Conservation (phyloP, 2,113 vertebrate genomes). For the Lophotis ruficrista region DNA sequence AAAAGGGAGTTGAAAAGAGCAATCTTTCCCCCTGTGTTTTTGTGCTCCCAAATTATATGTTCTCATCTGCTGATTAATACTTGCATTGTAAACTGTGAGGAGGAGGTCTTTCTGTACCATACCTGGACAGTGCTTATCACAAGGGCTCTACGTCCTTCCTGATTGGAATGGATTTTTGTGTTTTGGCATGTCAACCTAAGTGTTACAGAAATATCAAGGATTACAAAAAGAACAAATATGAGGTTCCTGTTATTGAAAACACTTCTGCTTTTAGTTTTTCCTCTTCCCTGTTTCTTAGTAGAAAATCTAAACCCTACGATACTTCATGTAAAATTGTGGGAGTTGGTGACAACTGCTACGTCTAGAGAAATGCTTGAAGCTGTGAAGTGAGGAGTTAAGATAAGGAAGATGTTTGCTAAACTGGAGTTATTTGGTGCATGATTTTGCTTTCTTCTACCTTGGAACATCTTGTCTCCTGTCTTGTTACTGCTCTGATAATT, state of each 20-base stretch:
- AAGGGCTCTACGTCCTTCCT: not conserved
- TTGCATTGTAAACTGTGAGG: not conserved
- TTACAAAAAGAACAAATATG: not conserved
- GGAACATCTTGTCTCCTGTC: not conserved
- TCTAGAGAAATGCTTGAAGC: not conserved
- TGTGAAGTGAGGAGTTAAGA: not conserved
- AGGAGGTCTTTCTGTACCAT: not conserved
- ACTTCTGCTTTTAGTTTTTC: not conserved
- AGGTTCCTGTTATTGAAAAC: not conserved
- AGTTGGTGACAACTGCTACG: not conserved
- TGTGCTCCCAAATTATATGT: not conserved
- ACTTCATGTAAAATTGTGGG: not conserved
- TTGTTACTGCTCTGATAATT: not conserved
- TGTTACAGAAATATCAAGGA: not conserved
- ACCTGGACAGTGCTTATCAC: not conserved
- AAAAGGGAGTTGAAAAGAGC: not conserved
- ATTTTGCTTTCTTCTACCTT: not conserved
- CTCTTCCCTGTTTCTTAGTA: not conserved
- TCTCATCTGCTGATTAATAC: not conserved
- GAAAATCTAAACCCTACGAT: not conserved
- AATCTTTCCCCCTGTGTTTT: not conserved
- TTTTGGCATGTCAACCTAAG: not conserved
- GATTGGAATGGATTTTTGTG: fast-evolving
- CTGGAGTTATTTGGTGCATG: not conserved
- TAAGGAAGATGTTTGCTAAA: not conserved